Conservation (phyloP, 2,113 vertebrate species). For the Eulemur rufifrons region DNA sequence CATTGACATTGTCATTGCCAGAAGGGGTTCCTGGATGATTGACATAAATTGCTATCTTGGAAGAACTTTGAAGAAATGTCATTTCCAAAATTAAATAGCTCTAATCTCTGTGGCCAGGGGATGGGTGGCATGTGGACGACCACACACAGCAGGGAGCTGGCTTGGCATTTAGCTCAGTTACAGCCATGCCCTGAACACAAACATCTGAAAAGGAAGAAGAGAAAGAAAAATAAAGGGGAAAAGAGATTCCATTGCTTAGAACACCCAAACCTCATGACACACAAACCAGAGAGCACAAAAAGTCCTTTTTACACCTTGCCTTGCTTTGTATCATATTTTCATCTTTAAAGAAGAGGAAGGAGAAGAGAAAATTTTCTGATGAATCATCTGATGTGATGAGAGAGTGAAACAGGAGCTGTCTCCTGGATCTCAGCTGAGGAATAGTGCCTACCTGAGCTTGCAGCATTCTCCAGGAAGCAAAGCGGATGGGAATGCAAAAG, state of each 20-base stretch:
- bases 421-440: background rate
- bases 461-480: background rate
- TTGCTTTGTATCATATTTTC: background rate
- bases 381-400: background rate
- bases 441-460: background rate
- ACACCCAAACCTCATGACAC: background rate
- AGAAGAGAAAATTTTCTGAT: background rate
- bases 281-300: background rate
- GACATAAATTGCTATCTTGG: slow-evolving; percentile 73
- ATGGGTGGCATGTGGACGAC: slow-evolving; percentile 12
- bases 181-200: slow-evolving; percentile 13
- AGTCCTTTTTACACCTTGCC: background rate
- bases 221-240: background rate
- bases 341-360: background rate
- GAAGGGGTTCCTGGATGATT: slow-evolving; percentile 68
- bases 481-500: background rate
- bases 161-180: slow-evolving; percentile 72
- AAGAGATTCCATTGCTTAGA: background rate
- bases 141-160: slow-evolving; percentile 9
- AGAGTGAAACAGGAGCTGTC: background rate
- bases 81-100: slow-evolving; percentile 80
- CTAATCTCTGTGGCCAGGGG: slow-evolving; percentile 27
- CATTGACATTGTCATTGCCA: slow-evolving; percentile 43
- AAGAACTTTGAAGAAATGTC: slow-evolving; percentile 77
- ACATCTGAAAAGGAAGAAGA: slow-evolving; percentile 20